Evolutionary conservation across 2,113 vertebrate genomes (phyloP), one percentile per base, ranked within the genome.

Genomic region (Odontesthes bonariensis): DNA sequence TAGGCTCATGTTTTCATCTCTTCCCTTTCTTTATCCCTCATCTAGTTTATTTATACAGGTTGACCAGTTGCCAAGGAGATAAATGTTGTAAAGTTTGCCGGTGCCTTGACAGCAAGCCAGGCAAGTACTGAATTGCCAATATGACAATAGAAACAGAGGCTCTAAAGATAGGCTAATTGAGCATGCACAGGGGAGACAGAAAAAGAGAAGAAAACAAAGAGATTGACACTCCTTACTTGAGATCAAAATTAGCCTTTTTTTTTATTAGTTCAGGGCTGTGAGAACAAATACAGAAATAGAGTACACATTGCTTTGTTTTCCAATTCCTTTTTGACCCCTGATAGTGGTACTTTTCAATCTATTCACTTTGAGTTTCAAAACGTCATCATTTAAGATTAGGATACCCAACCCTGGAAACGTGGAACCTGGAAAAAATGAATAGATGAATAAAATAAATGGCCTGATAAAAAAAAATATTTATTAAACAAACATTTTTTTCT

Each of bases 11-110:
- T 14, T 60, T 53, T 55, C 20, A 17, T 35, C 38, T 49, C 54
- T 65, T 3, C 54, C 54, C 71, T 58, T 46, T 67, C 69, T 47
- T 72, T 33, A 70, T 83, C 64, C 22, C 55, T 81, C 81, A 67
- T 75, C 70, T 66, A 80, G 75, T 82, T 87, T 87, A 79, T 84
- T 85, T 81, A 65, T 73, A 55, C 76, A 77, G 77, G 73, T 89
- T 86, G 82, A 86, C 71, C 33, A 4, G 91, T 94, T 92, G 86
- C 90, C 91, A 92, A 82, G 87, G 90, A 52, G 46, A 93, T 89
- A 73, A 83, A 71, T 75, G 69, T 83, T 85, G 65, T 77, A 49
- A 77, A 82, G 76, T 86, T 83, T 74, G 75, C 74, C 75, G 90
- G 83, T 91, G 78, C 88, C 90, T 85, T 93, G 91, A 89, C 90